phyloP scores from a whole-genome alignment of 2,888 invertebrate species.

The Aspidiotus destructor region DNA sequence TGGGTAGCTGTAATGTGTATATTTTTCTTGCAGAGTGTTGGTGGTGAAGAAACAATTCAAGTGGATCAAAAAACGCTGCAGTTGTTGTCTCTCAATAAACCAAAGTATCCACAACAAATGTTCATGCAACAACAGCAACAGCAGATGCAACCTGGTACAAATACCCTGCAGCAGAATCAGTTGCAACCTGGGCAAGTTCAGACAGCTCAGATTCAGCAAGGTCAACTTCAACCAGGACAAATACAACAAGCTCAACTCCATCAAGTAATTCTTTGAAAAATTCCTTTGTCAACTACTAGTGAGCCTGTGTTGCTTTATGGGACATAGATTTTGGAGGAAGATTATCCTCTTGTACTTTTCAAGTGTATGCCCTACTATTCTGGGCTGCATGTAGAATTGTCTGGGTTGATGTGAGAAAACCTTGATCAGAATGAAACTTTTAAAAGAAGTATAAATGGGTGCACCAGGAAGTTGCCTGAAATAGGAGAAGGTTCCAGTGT shows the following conservation, averaged over 20 bases:
- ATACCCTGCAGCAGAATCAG: conserved; percentile 40
- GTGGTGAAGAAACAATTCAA: conserved; percentile 51
- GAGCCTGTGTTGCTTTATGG: too few species aligned
- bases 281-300: not conserved
- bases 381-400: too few species aligned
- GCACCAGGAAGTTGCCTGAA: too few species aligned
- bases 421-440: too few species aligned
- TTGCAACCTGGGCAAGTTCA: conserved; percentile 44
- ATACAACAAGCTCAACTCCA: conserved; percentile 34
- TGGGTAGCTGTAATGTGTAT: not conserved
- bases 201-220: conserved; percentile 13
- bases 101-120: conserved; percentile 43
- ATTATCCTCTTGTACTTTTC: too few species aligned
- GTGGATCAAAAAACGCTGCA: conserved; percentile 74
- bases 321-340: too few species aligned
- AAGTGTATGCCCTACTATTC: too few species aligned
- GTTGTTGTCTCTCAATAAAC: conserved; percentile 32
- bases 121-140: conserved; percentile 48
- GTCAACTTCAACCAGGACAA: conserved; percentile 25
- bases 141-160: conserved; percentile 45
- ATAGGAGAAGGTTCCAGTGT: too few species aligned
- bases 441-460: too few species aligned
- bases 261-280: not conserved
- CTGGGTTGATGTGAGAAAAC: too few species aligned
- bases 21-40: conserved; percentile 16